These are phyloP conservation scores for Carassius gibelio DNA, from an alignment of 2,113 vertebrate genomes.

Conservation along the genomic window DNA sequence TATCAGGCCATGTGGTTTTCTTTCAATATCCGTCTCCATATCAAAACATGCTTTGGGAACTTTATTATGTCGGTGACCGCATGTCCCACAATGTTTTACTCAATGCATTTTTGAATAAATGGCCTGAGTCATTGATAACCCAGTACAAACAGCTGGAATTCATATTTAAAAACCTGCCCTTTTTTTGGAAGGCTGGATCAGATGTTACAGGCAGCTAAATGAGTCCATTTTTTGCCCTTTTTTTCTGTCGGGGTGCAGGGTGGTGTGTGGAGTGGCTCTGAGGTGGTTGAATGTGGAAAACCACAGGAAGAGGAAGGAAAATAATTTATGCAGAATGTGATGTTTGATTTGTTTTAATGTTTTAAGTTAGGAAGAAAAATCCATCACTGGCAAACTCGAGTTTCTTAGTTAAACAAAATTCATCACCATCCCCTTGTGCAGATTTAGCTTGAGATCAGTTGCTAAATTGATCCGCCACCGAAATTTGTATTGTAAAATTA, in stretches of 20 bases:
- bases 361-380: not conserved
- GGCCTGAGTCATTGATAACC: slow-evolving; percentile 32
- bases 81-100: slow-evolving; percentile 34
- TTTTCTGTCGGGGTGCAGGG: not conserved
- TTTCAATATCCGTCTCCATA: not conserved
- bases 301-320: not conserved
- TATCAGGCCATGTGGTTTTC: not conserved
- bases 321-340: not conserved
- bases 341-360: not conserved
- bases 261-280: not conserved
- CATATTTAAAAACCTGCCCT: not conserved
- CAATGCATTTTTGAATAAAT: slow-evolving; percentile 29
- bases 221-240: not conserved
- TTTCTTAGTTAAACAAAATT: not conserved
- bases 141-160: slow-evolving; percentile 43
- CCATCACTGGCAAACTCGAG: not conserved
- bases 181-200: not conserved
- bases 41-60: slow-evolving; percentile 23
- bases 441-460: slow-evolving; percentile 18
- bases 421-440: not conserved
- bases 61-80: slow-evolving; percentile 38
- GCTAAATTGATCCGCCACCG: not conserved
- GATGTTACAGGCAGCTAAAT: not conserved
- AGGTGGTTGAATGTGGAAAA: not conserved
- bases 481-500: slow-evolving; percentile 12